Conservation (phyloP, 2,113 vertebrate genomes). For the Mormyrus iriodes region DNA sequence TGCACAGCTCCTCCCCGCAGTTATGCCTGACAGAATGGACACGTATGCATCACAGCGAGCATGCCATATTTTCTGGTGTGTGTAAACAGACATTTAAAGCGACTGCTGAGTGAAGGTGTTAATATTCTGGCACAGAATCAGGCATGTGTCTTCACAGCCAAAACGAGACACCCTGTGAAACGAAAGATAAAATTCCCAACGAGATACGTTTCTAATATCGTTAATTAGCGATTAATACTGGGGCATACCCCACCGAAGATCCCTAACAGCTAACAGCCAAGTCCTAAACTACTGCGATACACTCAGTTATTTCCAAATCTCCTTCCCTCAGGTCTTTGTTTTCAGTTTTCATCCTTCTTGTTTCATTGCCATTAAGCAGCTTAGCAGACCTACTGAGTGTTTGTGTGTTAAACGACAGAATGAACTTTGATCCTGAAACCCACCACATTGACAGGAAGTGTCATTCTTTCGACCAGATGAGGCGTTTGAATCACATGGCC, state of each 20-base stretch:
- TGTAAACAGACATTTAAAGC: neutral
- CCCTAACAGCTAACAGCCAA: neutral
- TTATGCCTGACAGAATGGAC: neutral
- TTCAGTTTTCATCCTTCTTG: neutral
- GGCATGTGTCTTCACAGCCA: neutral
- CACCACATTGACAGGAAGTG: neutral
- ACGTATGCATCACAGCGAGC: neutral
- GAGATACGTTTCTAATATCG: neutral
- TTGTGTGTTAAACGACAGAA: constrained; percentile 30
- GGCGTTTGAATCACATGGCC: neutral
- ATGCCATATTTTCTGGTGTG: neutral
- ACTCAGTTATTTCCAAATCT: neutral
- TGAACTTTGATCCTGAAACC: neutral
- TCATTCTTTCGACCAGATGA: neutral
- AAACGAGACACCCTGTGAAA: neutral
- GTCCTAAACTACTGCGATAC: neutral
- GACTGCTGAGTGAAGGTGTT: neutral
- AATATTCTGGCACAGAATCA: neutral
- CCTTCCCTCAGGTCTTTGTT: neutral
- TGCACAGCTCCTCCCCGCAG: neutral
- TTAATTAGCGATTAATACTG: neutral
- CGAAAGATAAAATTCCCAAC: neutral
- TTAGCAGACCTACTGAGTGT: constrained; percentile 46
- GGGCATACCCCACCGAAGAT: too few species aligned
- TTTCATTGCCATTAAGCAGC: constrained; percentile 29